Evolutionary conservation across 2,888 invertebrate genomes (phyloP), one percentile per base, ranked within the genome.

Genomic region (Machimus atricapillus): DNA sequence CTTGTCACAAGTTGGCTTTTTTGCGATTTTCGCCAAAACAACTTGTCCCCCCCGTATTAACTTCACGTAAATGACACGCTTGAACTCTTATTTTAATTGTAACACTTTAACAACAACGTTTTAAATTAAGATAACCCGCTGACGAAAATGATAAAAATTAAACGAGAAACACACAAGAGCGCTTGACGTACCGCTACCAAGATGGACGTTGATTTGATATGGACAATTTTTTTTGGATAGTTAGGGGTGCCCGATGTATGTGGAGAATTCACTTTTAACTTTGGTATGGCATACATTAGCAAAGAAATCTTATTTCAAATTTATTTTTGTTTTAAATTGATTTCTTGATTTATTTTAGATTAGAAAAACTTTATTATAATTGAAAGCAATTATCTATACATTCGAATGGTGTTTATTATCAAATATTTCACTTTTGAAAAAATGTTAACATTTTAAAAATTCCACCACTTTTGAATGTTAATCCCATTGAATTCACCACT

Each of bases 171-270:
- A 87, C 85, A 86, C 82, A 37, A 86, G 52, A 83, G 85, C 78
- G 86, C 79, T 86, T 87, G 87, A 87, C 87, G 87, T 87, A 86
- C 86, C 86, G 86, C 87, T 86, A 86, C 86, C 74, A 85, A 78
- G n/a, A 87, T 86, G 86, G 86, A 77, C 73, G 87, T 52, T 52
- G 52, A 52, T n/a, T n/a, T n/a, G n/a, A n/a, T n/a, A n/a, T 52
- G 52, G 52, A 16, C 16, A n/a, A 19, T n/a, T n/a, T 52, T 46
- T 52, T 52, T 52, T 52, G 52, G 52, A 52, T 52, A 52, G 6
- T 52, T n/a, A 5, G 52, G 52, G n/a, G 52, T 52, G 5, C 52
- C 52, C 52, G 52, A 52, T 52, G 6, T 1, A n/a, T 7, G 7
- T n/a, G 52, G 52, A 52, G 52, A 52, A 2, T 52, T 52, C 52